Conservation (phyloP, 2,113 vertebrate genomes). For the Dicerorhinus sumatrensis region DNA sequence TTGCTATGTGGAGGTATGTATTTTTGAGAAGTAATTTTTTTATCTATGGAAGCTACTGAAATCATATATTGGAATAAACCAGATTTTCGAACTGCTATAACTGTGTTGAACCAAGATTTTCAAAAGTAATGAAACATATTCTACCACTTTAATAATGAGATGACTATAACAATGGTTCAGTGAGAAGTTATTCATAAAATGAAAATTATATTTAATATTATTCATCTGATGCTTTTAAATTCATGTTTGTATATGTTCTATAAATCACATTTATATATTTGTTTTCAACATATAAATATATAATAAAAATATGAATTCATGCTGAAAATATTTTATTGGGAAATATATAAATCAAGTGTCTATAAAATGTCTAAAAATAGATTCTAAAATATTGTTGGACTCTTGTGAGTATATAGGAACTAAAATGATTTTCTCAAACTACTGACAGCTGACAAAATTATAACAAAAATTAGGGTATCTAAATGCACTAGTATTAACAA, state of each 20-base stretch:
- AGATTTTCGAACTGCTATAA: background rate
- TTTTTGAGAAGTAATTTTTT: background rate
- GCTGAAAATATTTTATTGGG: slow-evolving; percentile 12
- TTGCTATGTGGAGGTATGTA: background rate
- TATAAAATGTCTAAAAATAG: background rate
- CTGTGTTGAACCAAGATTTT: background rate
- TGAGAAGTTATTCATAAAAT: slow-evolving; percentile 2
- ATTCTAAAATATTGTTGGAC: background rate
- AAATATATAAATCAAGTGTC: background rate
- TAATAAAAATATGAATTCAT: background rate
- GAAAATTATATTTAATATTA: slow-evolving; percentile 43
- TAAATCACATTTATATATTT: background rate
- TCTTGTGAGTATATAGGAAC: background rate
- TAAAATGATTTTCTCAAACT: background rate
- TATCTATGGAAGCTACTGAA: background rate
- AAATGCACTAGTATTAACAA: background rate
- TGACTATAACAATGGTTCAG: background rate
- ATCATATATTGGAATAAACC: slow-evolving; percentile 4
- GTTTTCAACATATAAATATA: background rate
- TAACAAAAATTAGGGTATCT: background rate
- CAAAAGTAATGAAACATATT: background rate
- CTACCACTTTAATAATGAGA: background rate
- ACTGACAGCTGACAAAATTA: background rate
- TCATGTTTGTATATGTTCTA: background rate
- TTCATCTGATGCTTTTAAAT: slow-evolving; percentile 1